A percentile compares a stretch with the other conserved stretches of the same genome.
Conservation (phyloP, 2,888 invertebrate genomes). For the Mylabris sibirica region DNA sequence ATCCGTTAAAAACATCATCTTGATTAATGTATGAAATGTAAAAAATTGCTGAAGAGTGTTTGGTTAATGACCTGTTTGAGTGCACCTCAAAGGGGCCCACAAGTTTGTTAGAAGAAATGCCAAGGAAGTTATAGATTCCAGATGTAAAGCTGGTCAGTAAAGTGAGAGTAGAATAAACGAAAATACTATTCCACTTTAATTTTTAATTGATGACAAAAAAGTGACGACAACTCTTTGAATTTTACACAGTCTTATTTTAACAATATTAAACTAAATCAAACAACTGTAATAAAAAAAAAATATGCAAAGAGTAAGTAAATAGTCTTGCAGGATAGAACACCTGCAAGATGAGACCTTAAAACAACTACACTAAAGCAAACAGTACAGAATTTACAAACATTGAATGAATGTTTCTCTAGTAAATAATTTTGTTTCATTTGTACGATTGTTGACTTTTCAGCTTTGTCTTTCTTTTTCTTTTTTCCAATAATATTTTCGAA, state of each 20-base stretch:
- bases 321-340: neutral
- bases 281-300: neutral
- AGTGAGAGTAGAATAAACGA: neutral
- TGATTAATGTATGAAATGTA: slow-evolving; percentile 9
- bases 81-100: slow-evolving; percentile 14
- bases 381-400: slow-evolving; percentile 8
- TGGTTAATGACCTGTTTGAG: slow-evolving; percentile 9
- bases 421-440: neutral
- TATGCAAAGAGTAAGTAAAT: slow-evolving; percentile 1
- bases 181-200: neutral
- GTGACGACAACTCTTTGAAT: neutral
- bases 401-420: neutral
- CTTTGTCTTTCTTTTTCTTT: neutral
- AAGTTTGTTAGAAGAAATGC: slow-evolving; percentile 11
- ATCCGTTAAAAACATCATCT: neutral
- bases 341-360: slow-evolving; percentile 8
- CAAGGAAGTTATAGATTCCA: slow-evolving; percentile 11
- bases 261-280: neutral
- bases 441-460: neutral
- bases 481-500: slow-evolving; percentile 8
- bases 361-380: slow-evolving; percentile 11
- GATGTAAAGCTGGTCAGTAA: slow-evolving; percentile 10
- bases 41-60: slow-evolving; percentile 13
- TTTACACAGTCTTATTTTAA: neutral
- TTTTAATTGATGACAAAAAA: neutral